phyloP scores from a whole-genome alignment of 2,113 vertebrate genomes.

The Verasper variegatus region DNA sequence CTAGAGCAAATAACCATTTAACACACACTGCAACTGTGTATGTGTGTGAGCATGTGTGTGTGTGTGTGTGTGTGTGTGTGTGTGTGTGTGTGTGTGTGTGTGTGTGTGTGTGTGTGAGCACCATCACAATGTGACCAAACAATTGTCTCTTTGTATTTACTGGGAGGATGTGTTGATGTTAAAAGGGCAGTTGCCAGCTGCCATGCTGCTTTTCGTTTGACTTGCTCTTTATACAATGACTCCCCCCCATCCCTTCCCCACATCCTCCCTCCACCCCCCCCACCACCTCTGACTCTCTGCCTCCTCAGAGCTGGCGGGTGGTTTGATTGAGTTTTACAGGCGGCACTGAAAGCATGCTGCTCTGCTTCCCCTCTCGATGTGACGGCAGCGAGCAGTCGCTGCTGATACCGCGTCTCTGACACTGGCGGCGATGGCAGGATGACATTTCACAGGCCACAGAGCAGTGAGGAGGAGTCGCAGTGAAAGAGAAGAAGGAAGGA shows the following conservation, averaged over 20 bases:
- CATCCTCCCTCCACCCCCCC: not conserved
- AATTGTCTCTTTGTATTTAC: constrained; percentile 63
- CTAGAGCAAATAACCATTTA: constrained; percentile 74
- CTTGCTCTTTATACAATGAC: constrained; percentile 30
- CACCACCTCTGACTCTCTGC: not conserved
- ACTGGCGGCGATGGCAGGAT: not conserved
- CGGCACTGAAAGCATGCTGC: not conserved
- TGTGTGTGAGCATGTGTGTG: not conserved
- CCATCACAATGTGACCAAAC: constrained; percentile 56
- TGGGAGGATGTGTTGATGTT: constrained; percentile 44
- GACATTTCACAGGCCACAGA: not conserved
- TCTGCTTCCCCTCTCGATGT: not conserved
- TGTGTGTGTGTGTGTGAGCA: not conserved
- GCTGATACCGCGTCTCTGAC: constrained; percentile 19
- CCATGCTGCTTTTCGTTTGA: constrained; percentile 46
- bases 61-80: constrained; percentile 4
- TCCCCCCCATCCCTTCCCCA: not conserved
- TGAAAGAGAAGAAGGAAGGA: not conserved
- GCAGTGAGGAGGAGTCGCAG: not conserved
- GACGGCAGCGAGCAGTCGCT: not conserved
- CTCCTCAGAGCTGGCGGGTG: constrained; percentile 20
- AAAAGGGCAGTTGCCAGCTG: constrained; percentile 44
- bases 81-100: constrained; percentile 25
- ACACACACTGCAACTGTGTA: constrained; percentile 43
- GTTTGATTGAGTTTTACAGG: constrained; percentile 45